These are phyloP conservation scores for Phycodurus eques DNA, from an alignment of 2,113 vertebrate genomes.

Conservation along the genomic window DNA sequence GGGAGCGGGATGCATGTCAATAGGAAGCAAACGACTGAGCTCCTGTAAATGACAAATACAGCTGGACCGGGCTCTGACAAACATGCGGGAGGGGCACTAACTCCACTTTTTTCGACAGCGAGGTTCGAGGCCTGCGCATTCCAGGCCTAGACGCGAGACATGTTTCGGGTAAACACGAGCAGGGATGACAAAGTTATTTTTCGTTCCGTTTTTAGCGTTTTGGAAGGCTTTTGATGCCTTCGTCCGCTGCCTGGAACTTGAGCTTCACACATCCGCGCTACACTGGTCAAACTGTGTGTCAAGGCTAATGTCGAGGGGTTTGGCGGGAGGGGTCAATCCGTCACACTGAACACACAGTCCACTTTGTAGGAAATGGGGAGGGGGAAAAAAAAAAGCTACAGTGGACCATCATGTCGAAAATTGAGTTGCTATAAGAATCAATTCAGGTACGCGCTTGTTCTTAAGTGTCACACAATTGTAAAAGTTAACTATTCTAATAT, in stretches of 20 bases:
- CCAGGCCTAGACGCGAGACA: conserved; percentile 48
- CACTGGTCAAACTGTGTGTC: conserved; percentile 54
- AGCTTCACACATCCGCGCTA: conserved; percentile 51
- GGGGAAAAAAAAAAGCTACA: conserved; percentile 28
- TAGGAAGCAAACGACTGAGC: conserved; percentile 56
- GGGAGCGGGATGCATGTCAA: conserved; percentile 16
- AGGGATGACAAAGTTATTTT: conserved; percentile 46
- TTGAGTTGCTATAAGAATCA: too few species aligned
- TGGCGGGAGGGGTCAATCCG: conserved; percentile 54
- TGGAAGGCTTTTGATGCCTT: conserved; percentile 47
- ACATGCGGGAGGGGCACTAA: not conserved
- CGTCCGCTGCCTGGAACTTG: conserved; percentile 39
- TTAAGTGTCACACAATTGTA: too few species aligned
- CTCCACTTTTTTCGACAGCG: conserved; percentile 39
- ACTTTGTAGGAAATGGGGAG: conserved; percentile 62
- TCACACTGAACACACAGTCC: conserved; percentile 60
- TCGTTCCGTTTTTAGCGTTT: conserved; percentile 67
- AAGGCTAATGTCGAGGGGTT: conserved; percentile 4
- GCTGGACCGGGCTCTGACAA: conserved; percentile 53
- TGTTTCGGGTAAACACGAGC: conserved; percentile 58
- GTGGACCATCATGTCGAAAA: not conserved
- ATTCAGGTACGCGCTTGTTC: too few species aligned
- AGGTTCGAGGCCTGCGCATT: conserved; percentile 55
- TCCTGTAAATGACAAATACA: conserved; percentile 64
- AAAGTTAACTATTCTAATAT: too few species aligned